Conservation (phyloP, 2,113 vertebrate genomes). For the Mustelus asterias region DNA sequence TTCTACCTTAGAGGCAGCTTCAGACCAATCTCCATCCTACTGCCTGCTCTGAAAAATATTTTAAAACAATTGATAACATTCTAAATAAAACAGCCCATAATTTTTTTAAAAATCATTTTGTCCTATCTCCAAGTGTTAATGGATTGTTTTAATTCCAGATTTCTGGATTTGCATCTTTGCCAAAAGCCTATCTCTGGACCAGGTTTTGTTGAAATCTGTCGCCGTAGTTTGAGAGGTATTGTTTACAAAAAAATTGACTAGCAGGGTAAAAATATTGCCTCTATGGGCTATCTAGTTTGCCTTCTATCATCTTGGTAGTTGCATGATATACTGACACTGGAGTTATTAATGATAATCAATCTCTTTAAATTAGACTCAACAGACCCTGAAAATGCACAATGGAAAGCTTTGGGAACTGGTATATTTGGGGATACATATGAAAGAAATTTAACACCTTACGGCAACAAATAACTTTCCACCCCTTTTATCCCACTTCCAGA, state of each 20-base stretch:
- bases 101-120: too few relatives aligned
- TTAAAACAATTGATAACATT: not conserved
- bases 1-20: not conserved
- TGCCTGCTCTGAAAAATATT: not conserved
- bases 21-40: not conserved
- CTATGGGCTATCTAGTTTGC: not conserved
- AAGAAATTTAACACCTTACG: too few relatives aligned
- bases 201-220: not conserved
- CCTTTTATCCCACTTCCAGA: too few relatives aligned
- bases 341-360: too few relatives aligned
- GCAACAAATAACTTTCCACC: too few relatives aligned
- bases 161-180: not conserved
- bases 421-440: too few relatives aligned
- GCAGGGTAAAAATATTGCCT: not conserved
- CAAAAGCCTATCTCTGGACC: not conserved
- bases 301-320: too few relatives aligned
- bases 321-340: too few relatives aligned
- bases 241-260: not conserved
- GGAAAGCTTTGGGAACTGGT: too few relatives aligned
- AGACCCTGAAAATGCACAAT: too few relatives aligned
- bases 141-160: not conserved
- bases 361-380: too few relatives aligned
- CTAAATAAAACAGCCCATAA: too few relatives aligned
- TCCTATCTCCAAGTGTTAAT: not conserved
- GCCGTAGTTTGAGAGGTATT: not conserved